Conservation (phyloP, 2,113 vertebrate species). For the Dicaeum eximium region DNA sequence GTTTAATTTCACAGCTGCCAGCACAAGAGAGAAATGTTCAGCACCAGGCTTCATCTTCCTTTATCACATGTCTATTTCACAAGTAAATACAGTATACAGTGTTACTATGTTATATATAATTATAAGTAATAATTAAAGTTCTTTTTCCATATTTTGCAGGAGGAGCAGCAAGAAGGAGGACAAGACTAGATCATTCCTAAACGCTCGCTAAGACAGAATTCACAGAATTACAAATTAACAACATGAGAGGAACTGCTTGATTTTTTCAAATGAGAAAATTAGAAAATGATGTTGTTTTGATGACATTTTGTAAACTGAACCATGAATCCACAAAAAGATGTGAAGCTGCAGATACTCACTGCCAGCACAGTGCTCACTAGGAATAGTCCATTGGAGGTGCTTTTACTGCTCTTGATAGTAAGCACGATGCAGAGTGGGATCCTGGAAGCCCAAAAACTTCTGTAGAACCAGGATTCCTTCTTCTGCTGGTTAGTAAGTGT, state of each 20-base stretch:
- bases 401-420: neutral
- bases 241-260: neutral
- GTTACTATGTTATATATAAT: neutral
- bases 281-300: neutral
- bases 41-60: neutral
- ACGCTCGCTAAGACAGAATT: neutral
- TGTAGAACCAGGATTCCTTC: neutral
- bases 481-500: neutral
- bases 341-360: constrained; percentile 25
- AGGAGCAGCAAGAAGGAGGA: constrained; percentile 62
- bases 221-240: neutral
- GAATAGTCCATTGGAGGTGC: neutral
- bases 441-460: neutral
- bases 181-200: constrained; percentile 61
- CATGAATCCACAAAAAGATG: constrained; percentile 6
- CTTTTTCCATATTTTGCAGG: constrained; percentile 10
- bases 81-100: neutral
- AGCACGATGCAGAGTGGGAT: neutral
- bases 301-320: constrained; percentile 39
- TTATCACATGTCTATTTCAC: neutral
- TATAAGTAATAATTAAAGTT: neutral
- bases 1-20: neutral
- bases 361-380: neutral
- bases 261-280: neutral
- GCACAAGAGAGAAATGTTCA: neutral